A percentile compares a stretch with the other conserved stretches of the same genome.
Conservation (phyloP, 1,140 invertebrate species). For the Varroa destructor region DNA sequence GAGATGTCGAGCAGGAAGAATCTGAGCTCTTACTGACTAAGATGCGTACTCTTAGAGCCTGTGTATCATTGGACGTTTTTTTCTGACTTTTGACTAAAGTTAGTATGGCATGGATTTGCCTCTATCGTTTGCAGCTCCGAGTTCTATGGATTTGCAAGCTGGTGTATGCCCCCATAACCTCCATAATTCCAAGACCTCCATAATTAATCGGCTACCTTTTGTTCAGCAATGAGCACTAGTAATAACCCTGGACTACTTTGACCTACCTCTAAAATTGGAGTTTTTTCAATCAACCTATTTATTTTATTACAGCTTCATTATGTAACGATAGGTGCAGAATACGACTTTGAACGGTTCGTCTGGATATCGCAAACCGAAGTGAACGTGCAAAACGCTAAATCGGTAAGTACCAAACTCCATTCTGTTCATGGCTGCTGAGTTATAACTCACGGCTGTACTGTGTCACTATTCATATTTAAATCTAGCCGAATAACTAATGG, state of each 20-base stretch:
- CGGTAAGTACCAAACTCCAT: conserved; percentile 24
- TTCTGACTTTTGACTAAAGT: no score
- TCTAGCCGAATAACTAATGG: background rate
- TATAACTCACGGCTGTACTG: background rate
- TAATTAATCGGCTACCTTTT: no score
- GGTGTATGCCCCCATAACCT: no score
- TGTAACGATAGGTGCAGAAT: conserved; percentile 44
- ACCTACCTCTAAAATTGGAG: no score
- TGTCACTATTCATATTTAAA: conserved; percentile 5
- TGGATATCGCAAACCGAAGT: conserved; percentile 43
- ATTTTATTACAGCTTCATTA: conserved; percentile 37
- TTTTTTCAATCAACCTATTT: conserved; percentile 38
- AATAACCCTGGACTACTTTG: no score
- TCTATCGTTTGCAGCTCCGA: no score
- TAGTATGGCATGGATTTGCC: no score
- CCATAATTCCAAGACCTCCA: no score
- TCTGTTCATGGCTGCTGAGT: background rate
- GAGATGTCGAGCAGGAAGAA: background rate
- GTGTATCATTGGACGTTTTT: no score
- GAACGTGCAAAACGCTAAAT: conserved; percentile 28
- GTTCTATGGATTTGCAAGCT: no score
- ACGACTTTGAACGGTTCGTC: conserved; percentile 41
- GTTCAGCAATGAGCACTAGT: no score
- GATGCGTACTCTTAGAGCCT: conserved; percentile 22
- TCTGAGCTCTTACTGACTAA: no score